Evolutionary conservation across 2,113 vertebrate species (phyloP).

Genomic region (Halichoeres trimaculatus): DNA sequence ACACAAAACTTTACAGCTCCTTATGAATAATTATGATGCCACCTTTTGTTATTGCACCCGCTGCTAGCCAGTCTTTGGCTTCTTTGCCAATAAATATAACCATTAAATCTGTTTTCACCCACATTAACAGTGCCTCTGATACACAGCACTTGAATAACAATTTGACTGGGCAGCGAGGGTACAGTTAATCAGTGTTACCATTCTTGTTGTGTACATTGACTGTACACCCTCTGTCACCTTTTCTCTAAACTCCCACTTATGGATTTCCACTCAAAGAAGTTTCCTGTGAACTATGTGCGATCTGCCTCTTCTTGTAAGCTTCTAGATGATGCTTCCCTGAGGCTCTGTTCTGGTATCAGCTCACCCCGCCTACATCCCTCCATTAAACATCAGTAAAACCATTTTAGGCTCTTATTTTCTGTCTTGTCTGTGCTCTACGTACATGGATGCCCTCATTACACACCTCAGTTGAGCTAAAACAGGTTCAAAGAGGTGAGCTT

Average conservation of each 20-base stretch:
- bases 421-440: constrained; percentile 10
- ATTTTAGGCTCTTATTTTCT: constrained; percentile 13
- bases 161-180: constrained; percentile 34
- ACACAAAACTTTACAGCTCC: constrained; percentile 61
- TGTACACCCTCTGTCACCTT: constrained; percentile 26
- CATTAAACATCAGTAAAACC: constrained; percentile 35
- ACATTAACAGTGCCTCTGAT: constrained; percentile 47
- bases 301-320: constrained; percentile 25
- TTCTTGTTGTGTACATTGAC: background rate
- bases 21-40: constrained; percentile 66
- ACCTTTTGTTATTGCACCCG: constrained; percentile 39
- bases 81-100: constrained; percentile 46
- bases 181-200: background rate
- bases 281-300: constrained; percentile 32
- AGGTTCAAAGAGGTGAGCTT: constrained; percentile 20
- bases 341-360: constrained; percentile 42
- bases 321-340: constrained; percentile 34
- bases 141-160: constrained; percentile 41
- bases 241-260: constrained; percentile 24
- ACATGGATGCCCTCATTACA: constrained; percentile 5
- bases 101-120: constrained; percentile 56
- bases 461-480: constrained; percentile 7
- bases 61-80: constrained; percentile 40
- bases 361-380: constrained; percentile 18
- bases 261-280: constrained; percentile 19